Evolutionary conservation across 2,888 invertebrate genomes (phyloP).

Genomic region (Drosophila buzzatii): DNA sequence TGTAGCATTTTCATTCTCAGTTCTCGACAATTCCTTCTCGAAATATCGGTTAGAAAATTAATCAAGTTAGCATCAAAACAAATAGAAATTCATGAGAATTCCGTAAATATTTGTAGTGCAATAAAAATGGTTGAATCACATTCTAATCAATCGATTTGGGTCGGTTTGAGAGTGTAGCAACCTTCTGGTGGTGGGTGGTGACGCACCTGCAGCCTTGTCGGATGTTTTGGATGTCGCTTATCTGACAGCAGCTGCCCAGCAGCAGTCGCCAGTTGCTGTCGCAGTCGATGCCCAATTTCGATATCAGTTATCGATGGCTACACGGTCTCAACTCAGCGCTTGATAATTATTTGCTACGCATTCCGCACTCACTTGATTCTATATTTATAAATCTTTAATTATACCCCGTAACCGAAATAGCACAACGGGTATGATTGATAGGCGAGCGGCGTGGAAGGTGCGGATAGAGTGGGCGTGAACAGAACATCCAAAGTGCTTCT

Average conservation of each 20-base stretch:
- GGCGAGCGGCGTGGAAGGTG: too few species aligned
- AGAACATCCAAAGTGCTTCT: not conserved
- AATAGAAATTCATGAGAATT: not conserved
- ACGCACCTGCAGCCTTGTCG: not conserved
- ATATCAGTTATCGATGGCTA: slow-evolving; percentile 36
- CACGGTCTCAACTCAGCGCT: slow-evolving; percentile 16
- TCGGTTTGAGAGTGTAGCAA: not conserved
- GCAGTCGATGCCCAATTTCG: slow-evolving; percentile 21
- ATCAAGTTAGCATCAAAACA: not conserved
- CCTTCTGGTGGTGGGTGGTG: not conserved
- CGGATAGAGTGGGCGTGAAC: not conserved
- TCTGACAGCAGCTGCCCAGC: slow-evolving; percentile 29
- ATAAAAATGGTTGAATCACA: not conserved
- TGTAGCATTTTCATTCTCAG: not conserved
- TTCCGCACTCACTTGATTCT: slow-evolving; percentile 22
- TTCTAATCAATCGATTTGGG: not conserved
- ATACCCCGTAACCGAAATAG: not conserved
- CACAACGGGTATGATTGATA: not conserved
- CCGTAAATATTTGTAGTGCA: not conserved
- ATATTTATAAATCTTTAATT: slow-evolving; percentile 20
- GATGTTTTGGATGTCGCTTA: slow-evolving; percentile 41
- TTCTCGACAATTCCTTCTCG: not conserved
- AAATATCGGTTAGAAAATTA: not conserved
- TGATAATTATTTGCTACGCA: slow-evolving; percentile 36
- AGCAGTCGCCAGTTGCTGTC: slow-evolving; percentile 19